phyloP scores from a whole-genome alignment of 2,113 vertebrate genomes.

The Aspiorhynchus laticeps region DNA sequence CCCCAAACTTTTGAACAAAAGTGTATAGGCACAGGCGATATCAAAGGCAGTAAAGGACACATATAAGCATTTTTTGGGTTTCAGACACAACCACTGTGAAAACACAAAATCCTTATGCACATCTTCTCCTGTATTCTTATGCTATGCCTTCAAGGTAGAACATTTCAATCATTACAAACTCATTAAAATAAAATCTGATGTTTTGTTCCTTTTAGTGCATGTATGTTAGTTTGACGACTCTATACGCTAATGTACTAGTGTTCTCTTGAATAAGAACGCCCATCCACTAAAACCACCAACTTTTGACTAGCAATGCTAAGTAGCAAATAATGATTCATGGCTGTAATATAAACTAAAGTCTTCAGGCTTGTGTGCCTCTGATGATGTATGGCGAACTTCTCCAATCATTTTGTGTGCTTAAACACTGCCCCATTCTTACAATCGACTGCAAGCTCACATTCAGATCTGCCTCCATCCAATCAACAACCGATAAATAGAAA shows the following conservation, averaged over 20 bases:
- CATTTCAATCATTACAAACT: too few species aligned
- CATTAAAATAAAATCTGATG: background rate
- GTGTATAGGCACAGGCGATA: background rate
- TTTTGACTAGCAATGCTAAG: background rate
- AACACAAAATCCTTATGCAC: background rate
- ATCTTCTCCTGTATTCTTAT: background rate
- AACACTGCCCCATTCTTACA: background rate
- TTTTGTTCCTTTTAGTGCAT: background rate
- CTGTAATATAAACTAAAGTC: background rate
- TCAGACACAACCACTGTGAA: background rate
- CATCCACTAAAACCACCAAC: background rate
- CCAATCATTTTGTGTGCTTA: background rate
- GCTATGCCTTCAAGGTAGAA: background rate
- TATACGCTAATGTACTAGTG: background rate
- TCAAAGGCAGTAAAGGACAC: background rate
- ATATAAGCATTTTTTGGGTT: background rate
- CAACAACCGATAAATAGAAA: background rate
- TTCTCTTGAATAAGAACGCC: background rate
- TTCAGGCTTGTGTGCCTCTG: background rate
- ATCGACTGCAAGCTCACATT: background rate
- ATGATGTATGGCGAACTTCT: background rate
- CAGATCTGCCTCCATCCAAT: background rate
- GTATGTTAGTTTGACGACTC: background rate
- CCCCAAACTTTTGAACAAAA: background rate
- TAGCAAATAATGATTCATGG: background rate